These are phyloP conservation scores for Drosophila persimilis DNA, from an alignment of 1,140 invertebrate species.

Conservation along the genomic window DNA sequence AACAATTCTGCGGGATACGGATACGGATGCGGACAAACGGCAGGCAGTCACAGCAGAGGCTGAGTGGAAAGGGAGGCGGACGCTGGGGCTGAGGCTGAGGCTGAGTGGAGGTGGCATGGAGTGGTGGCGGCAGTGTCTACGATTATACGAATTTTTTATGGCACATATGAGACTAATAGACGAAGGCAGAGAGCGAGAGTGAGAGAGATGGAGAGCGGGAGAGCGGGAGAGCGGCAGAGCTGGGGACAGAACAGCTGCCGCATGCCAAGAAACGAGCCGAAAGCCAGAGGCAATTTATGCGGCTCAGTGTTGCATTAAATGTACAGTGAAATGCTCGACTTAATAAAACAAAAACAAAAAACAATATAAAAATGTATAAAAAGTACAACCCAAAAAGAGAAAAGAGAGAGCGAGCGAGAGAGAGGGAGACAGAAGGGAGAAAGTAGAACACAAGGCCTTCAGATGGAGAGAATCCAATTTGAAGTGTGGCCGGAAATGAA, in stretches of 20 bases:
- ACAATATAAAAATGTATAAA: constrained; percentile 60
- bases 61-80: background rate
- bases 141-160: constrained; percentile 77
- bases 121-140: constrained; percentile 29
- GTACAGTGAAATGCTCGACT: constrained; percentile 77
- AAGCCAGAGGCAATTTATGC: constrained; percentile 66
- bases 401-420: constrained; percentile 5
- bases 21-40: constrained; percentile 49
- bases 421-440: constrained; percentile 30
- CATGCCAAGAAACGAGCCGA: constrained; percentile 64
- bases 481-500: constrained; percentile 74
- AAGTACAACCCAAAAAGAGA: constrained; percentile 7
- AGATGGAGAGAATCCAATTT: constrained; percentile 39
- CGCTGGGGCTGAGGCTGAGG: constrained; percentile 5
- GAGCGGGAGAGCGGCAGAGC: no score
- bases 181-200: constrained; percentile 13
- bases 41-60: constrained; percentile 20
- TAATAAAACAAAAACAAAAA: constrained; percentile 59
- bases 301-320: constrained; percentile 80
- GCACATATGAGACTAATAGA: constrained; percentile 79
- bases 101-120: constrained; percentile 13
- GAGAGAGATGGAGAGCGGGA: background rate
- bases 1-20: constrained; percentile 46
- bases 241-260: constrained; percentile 47
- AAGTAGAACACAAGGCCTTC: constrained; percentile 5